Conservation (phyloP, 1,140 invertebrate genomes). For the Helicoverpa armigera region DNA sequence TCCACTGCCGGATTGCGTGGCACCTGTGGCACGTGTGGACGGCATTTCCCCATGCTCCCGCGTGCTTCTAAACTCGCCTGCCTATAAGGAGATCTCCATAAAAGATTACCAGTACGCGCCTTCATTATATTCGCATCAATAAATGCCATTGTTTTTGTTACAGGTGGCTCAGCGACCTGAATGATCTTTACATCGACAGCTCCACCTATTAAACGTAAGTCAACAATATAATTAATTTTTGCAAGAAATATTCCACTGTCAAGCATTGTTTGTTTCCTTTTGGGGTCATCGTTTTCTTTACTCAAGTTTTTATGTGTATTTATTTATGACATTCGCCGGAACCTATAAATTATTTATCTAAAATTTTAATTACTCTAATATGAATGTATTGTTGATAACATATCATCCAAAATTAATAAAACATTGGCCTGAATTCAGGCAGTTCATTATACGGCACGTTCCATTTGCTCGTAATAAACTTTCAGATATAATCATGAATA, state of each 20-base stretch:
- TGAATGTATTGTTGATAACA: conserved; percentile 56
- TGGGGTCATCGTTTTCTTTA: conserved; percentile 60
- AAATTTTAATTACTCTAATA: conserved; percentile 51
- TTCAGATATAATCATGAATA: conserved; percentile 43
- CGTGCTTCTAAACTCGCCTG: conserved; percentile 45
- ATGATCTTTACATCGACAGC: conserved; percentile 75
- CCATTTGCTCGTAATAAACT: conserved; percentile 23
- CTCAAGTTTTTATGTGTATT: conserved; percentile 20
- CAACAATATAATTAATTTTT: conserved; percentile 52
- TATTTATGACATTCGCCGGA: conserved; percentile 35
- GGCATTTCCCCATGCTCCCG: conserved; percentile 55
- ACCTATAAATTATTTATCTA: conserved; percentile 29
- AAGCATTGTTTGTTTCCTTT: conserved; percentile 51
- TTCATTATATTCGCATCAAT: conserved; percentile 66
- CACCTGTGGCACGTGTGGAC: conserved; percentile 60
- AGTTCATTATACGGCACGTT: conserved; percentile 44
- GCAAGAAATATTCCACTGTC: conserved; percentile 49
- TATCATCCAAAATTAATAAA: conserved; percentile 61
- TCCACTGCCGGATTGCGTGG: conserved; percentile 57
- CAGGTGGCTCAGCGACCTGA: conserved; percentile 77
- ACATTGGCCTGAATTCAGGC: conserved; percentile 57
- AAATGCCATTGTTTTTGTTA: conserved; percentile 65
- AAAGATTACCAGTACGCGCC: conserved; percentile 16
- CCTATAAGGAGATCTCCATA: conserved; percentile 13
- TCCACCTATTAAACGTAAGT: conserved; percentile 81